Base-by-base conservation (phyloP, 2,888 invertebrate species). In the Papilio elwesi region DNA sequence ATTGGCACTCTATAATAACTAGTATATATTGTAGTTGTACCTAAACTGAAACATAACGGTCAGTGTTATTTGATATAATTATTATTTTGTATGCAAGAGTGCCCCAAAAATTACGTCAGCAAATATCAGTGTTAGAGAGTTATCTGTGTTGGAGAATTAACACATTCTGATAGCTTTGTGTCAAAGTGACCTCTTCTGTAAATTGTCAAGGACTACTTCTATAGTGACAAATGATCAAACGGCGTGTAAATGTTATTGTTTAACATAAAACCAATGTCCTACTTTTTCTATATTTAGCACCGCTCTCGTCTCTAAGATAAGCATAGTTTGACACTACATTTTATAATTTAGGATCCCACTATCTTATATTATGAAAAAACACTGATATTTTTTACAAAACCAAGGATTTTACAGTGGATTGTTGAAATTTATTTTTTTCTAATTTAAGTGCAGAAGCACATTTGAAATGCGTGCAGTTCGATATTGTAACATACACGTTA, bases 251-350 rank as follows among this genome's bases (percentile, higher is more conserved):
- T 49, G 13, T 13, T 12, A 4, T 38, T 16, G 10, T 43, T 43
- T 62, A n/a, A 59, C 38, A n/a, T 43, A 8, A 43, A 62, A 62
- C 13, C 0, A 59, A n/a, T n/a, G n/a, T 43, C n/a, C 15, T 43
- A n/a, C 5, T 38, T 1, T 2, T 26, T 15, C 10, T 0, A 36
- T 36, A 36, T 36, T 43, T n/a, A 13, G 59, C 26, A 49, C 48
- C 48, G 51, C 66, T 43, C 67, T 72, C 43, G 69, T 47, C 53
- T 71, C 67, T 73, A 74, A 73, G 55, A 36, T 49, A 9, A n/a
- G 13, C 26, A 59, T 26, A 15, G 11, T n/a, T n/a, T 4, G 26
- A 26, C 26, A 26, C 26, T 1, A 2, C 16, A 48, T 49, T 64
- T 59, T 59, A 59, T 38, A 38, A 1, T 11, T 38, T 9, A 59